Base-by-base conservation (phyloP, 1,140 invertebrate genomes). In the Leptonema lineaticorne region DNA sequence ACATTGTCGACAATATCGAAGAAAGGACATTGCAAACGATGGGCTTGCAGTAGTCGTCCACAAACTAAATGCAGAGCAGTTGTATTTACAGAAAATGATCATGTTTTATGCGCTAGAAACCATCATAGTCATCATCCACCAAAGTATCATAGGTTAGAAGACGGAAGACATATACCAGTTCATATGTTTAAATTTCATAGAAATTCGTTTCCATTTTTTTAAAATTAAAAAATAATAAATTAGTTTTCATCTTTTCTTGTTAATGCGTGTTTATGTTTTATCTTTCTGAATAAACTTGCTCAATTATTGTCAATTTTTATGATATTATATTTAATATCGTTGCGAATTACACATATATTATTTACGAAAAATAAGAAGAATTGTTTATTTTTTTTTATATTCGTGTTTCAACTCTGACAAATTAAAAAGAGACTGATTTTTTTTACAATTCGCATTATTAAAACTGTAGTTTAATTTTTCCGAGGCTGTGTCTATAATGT, bases 61-160 rank as follows among this genome's bases (percentile, higher is more conserved):
- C 30, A 18, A 4, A 60, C 58, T 8, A 56, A 56, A 14, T 68
- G 74, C 57, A 70, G 45, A 6, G 74, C 70, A 11, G 24, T 65
- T 4, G 46, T 69, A 2, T 27, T 63, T 26, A 74, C 74, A 8
- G 37, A 69, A 2, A 60, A 70, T 20, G 63, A 68, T n/a, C 14
- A n/a, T 14, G 26, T 71, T 9, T 16, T 71, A 7, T 50, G 14
- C 30, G n/a, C 28, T 2, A 68, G 45, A 9, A 71, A 65, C 28
- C 41, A 18, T n/a, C 70, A 72, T 26, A 56, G 26, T 56, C 70
- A 69, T 18, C 26, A 0, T 1, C 59, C 59, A 11, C 59, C 59
- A 6, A 41, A 37, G 20, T 62, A 62, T 27, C 24, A 30, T 20
- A 24, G 33, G 22, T 6, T 46, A 1, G 33, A 45, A 6, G 41